phyloP scores from a whole-genome alignment of 2,113 vertebrate genomes.

The Fregata magnificens region DNA sequence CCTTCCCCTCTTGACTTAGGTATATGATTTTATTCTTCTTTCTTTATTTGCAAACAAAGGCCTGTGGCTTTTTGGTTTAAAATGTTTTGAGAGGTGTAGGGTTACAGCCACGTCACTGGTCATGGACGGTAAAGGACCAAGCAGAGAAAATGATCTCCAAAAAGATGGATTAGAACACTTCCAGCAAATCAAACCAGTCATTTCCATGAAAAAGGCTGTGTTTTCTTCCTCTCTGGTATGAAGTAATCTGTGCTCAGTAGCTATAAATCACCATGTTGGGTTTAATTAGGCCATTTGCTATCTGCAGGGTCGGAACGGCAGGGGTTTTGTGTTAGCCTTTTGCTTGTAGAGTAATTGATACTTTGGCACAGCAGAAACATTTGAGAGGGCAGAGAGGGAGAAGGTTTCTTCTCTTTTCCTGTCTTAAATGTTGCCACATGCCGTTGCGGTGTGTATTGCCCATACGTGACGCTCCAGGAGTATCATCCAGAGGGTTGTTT shows the following conservation, averaged over 20 bases:
- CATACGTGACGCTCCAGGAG: rapidly evolving
- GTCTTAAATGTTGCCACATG: background rate
- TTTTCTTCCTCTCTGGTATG: background rate
- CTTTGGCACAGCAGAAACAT: background rate
- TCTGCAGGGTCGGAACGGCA: background rate
- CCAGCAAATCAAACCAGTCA: background rate
- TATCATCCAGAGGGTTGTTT: background rate
- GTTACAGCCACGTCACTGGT: background rate
- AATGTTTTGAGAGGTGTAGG: background rate
- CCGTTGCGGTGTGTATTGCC: background rate
- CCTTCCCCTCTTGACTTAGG: background rate
- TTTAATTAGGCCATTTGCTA: background rate
- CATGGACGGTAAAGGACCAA: background rate
- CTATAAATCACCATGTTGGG: background rate
- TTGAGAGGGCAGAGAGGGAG: background rate
- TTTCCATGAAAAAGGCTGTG: background rate
- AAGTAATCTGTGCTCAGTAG: background rate
- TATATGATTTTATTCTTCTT: background rate
- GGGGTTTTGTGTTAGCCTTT: background rate
- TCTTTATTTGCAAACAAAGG: background rate
- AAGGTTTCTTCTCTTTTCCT: background rate
- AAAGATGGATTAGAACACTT: background rate
- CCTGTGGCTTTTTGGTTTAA: background rate
- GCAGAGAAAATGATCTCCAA: background rate
- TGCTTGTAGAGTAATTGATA: background rate